Base-by-base conservation (phyloP, 2,888 invertebrate genomes). In the Noctua fimbriata region DNA sequence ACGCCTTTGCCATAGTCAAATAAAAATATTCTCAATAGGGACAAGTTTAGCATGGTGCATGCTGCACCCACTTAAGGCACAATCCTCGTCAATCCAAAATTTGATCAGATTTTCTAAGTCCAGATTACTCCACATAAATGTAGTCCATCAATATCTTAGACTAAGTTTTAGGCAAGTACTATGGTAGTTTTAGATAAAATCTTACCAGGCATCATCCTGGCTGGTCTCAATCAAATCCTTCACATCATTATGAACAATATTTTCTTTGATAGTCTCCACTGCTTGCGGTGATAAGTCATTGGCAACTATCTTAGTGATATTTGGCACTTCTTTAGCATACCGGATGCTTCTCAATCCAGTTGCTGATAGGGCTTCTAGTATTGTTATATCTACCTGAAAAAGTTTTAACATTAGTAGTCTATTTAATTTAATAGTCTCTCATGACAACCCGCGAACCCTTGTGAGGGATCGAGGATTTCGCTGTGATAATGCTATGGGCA, bases 291-390 rank as follows among this genome's bases (percentile, higher is more conserved):
- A 99, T 82, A 99, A 97, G 93, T 99, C 99, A 96, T 99, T 99
- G 0, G 99, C 99, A n/a, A 99, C 93, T 28, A 99, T 98, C 93
- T 98, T 97, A 66, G 97, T 98, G 0, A 99, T 95, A n/a, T 98
- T 98, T 0, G 98, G 97, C 24, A 99, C 97, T 97, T 99, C 99
- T 92, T 99, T 98, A 0, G 99, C 99, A 95, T 99, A 99, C 32
- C 99, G 98, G 88, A 99, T 98, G 82, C 99, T 99, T 65, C 99
- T 97, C 60, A 99, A 96, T 0, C 99, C 99, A 21, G 99, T 99
- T 0, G 99, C 99, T 36, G 99, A 98, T 63, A 99, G 95, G 0
- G 99, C 99, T 97, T 99, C 99, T 77, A 99, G 95, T 88, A 99
- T 98, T 76, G 97, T 96, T 66, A 98, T 94, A 16, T 98, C 97